Percentiles rank a stretch among this genome's conserved stretches.
These are phyloP conservation scores for Pterocles gutturalis DNA, from an alignment of 2,113 vertebrate species.

Conservation along the genomic window DNA sequence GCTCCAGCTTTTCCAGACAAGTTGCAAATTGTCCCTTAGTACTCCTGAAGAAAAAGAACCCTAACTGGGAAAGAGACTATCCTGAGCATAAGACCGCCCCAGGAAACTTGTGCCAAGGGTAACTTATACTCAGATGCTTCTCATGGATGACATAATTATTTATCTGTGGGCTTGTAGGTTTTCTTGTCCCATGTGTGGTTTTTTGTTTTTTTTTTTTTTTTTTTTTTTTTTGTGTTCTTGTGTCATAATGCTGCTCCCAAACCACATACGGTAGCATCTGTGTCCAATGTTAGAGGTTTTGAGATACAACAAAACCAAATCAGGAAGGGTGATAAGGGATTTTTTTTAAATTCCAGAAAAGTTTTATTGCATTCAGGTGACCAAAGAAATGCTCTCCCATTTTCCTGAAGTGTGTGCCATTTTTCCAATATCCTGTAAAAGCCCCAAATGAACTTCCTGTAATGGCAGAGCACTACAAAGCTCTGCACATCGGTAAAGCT, in stretches of 20 bases:
- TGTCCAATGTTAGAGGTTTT: background rate
- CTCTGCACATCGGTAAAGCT: background rate
- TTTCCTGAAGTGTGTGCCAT: background rate
- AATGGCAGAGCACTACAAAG: background rate
- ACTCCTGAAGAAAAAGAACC: background rate
- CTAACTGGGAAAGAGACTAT: background rate
- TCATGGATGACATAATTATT: background rate
- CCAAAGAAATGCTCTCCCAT: background rate
- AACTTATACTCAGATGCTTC: background rate
- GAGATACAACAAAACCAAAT: background rate
- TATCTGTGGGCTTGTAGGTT: accelerated
- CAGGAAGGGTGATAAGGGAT: background rate
- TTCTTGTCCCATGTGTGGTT: background rate
- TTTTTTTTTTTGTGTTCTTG: background rate
- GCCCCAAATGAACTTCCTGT: background rate
- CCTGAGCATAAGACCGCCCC: background rate
- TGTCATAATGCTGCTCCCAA: background rate
- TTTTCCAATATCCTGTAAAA: background rate
- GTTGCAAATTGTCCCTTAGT: background rate
- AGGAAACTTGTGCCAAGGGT: background rate
- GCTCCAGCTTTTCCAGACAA: background rate
- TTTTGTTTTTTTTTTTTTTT: too few relatives aligned
- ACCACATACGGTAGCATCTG: background rate
- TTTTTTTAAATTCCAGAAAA: background rate
- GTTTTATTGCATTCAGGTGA: background rate